Conservation (phyloP, 1,140 invertebrate genomes). For the Cyphomyrmex costatus region DNA sequence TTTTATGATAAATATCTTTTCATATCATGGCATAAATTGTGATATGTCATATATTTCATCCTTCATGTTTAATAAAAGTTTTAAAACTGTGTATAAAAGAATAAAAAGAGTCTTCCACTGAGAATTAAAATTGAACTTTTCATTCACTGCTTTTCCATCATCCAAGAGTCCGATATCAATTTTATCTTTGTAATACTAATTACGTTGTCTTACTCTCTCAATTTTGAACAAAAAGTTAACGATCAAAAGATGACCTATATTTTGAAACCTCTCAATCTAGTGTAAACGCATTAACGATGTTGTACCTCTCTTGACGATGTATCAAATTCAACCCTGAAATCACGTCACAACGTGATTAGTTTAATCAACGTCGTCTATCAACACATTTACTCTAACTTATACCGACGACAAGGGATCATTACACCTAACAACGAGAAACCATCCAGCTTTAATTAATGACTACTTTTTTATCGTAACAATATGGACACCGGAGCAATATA, state of each 20-base stretch:
- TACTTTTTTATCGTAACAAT: background rate
- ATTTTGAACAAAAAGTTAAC: slow-evolving; percentile 27
- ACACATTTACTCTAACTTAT: slow-evolving; percentile 20
- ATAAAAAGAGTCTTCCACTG: background rate
- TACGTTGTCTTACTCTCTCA: background rate
- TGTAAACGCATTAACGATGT: background rate
- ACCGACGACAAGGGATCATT: background rate
- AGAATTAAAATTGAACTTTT: slow-evolving; percentile 26
- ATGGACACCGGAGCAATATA: background rate
- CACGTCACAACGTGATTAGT: slow-evolving; percentile 5
- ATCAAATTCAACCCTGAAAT: slow-evolving; percentile 38
- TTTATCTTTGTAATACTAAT: slow-evolving; percentile 1
- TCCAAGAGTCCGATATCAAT: background rate
- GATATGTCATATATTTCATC: background rate
- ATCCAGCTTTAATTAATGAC: slow-evolving; percentile 23
- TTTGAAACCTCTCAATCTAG: background rate
- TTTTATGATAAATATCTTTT: slow-evolving; percentile 16
- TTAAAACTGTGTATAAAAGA: background rate
- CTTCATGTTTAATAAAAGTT: slow-evolving; percentile 1
- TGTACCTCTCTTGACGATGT: background rate
- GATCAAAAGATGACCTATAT: slow-evolving; percentile 12
- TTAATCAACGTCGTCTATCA: slow-evolving; percentile 29
- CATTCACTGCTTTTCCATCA: background rate
- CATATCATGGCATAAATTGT: background rate
- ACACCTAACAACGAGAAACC: background rate